Base-by-base conservation (phyloP, 2,113 vertebrate genomes). In the Strix uralensis region DNA sequence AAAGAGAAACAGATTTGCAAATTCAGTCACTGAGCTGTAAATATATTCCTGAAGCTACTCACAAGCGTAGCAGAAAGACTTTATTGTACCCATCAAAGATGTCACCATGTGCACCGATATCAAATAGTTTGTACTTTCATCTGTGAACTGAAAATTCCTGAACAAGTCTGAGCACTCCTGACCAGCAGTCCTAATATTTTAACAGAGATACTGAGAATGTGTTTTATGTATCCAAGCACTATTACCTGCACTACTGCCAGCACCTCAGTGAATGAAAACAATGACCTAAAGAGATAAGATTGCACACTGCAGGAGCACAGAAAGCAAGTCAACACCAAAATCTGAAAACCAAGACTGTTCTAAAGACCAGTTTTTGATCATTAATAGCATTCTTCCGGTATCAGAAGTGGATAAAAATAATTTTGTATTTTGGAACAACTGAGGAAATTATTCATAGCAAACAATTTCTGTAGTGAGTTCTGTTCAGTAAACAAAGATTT, bases 101-200 rank as follows among this genome's bases (percentile, higher is more conserved):
- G 57, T 86, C 93, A 94, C 40, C 32, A 12, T 77, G 87, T 77
- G 71, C 75, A 70, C 32, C 7, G 6, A 30, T 88, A 94, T 77
- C 72, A 86, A 86, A 88, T 44, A 82, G 27, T 42, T 86, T 73
- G 57, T 63, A 88, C 67, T 96, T 96, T 97, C 92, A 95, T 84
- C 94, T 96, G 72, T 82, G 84, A 95, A 75, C 69, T 74, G 61
- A 90, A 88, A 95, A 96, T 62, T 91, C 79, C 83, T 80, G 75
- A 92, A 49, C 79, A 81, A 75, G 54, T 73, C 63, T 82, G 67
- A 95, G 61, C 72, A 81, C 36, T 67, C 71, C 61, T 88, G 88
- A 63, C 71, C 88, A 91, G 71, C 46, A 95, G 74, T 22, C 47
- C 86, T 86, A 91, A 90, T 94, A 89, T 94, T 93, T 96, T 94